These are phyloP conservation scores for Bilobella aurantiaca DNA, from an alignment of 1,140 invertebrate species.

Conservation along the genomic window DNA sequence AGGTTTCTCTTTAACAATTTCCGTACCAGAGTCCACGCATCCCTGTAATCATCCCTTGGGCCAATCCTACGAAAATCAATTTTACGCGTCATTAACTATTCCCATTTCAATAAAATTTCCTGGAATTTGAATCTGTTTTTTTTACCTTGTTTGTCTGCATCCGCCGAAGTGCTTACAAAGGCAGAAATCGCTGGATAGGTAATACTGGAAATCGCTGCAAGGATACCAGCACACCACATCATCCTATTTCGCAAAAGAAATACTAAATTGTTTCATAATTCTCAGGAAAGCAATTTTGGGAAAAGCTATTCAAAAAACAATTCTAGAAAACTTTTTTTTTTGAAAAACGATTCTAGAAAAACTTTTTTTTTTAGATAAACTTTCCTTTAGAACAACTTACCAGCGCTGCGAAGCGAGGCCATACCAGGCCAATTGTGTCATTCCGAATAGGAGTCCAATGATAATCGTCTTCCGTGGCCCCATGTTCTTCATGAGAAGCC, in stretches of 20 bases:
- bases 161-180: constrained; percentile 93
- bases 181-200: constrained; percentile 99
- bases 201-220: constrained; percentile 87
- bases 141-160: constrained; percentile 85
- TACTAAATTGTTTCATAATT: neutral
- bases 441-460: constrained; percentile 84
- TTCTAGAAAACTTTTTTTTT: too few species aligned
- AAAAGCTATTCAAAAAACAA: too few species aligned
- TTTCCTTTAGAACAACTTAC: constrained; percentile 43
- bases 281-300: too few species aligned
- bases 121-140: too few species aligned
- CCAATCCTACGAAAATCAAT: constrained; percentile 53
- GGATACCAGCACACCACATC: constrained; percentile 96
- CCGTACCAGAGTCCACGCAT: constrained; percentile 88
- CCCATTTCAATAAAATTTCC: neutral
- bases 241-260: constrained; percentile 55
- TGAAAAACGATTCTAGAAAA: too few species aligned
- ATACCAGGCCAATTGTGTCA: constrained; percentile 93
- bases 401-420: constrained; percentile 78
- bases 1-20: too few species aligned
- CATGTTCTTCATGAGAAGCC: constrained; percentile 74
- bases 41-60: constrained; percentile 96
- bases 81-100: neutral
- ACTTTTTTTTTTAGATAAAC: neutral
- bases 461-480: constrained; percentile 96